Evolutionary conservation across 2,113 vertebrate species (phyloP).

Genomic region (Beaufortia kweichowensis): DNA sequence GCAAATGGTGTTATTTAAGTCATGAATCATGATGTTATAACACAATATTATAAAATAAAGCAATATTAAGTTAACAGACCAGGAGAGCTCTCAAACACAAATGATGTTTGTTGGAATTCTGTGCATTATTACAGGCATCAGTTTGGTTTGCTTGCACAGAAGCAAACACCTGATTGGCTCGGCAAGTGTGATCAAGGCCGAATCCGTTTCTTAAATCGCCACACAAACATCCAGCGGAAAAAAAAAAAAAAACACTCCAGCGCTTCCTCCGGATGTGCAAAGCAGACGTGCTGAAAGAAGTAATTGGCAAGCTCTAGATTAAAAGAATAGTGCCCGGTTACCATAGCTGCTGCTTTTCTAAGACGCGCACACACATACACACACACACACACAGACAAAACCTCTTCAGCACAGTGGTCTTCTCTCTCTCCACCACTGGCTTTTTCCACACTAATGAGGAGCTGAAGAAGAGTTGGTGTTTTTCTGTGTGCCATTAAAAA

Average conservation of each 20-base stretch:
- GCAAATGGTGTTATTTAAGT: no score
- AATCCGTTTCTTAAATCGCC: constrained; percentile 13
- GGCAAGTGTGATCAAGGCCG: background rate
- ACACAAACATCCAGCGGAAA: constrained; percentile 26
- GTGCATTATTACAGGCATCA: background rate
- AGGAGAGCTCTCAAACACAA: background rate
- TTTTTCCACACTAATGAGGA: constrained; percentile 38
- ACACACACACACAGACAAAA: constrained; percentile 24
- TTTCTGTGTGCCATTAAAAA: constrained; percentile 21
- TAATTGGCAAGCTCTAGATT: constrained; percentile 49
- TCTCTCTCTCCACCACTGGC: background rate
- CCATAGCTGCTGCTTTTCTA: background rate
- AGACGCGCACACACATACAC: no score
- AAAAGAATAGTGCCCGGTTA: constrained; percentile 6
- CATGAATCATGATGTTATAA: background rate
- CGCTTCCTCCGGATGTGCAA: constrained; percentile 46
- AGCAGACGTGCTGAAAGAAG: constrained; percentile 38
- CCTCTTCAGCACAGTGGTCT: background rate
- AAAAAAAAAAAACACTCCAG: constrained; percentile 10
- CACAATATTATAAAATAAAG: background rate
- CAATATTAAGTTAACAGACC: background rate
- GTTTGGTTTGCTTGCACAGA: background rate
- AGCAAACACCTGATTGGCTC: constrained; percentile 12
- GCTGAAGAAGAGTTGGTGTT: background rate
- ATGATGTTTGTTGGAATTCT: no score